Base-by-base conservation (phyloP, 2,888 invertebrate genomes). In the Drosophila quasianomalipes region DNA sequence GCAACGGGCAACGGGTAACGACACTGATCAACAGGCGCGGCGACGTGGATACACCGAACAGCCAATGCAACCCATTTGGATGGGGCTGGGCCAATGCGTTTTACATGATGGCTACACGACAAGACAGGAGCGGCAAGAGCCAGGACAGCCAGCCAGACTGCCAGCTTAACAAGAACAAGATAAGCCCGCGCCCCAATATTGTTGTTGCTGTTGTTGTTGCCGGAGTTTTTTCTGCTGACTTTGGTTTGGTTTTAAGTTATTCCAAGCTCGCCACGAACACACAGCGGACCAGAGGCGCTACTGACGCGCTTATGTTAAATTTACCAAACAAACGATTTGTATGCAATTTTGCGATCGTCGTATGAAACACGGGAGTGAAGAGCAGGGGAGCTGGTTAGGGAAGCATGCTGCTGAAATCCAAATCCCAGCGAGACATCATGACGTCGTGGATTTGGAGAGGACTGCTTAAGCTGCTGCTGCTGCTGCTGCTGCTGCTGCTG, bases 301-400 rank as follows among this genome's bases (percentile, higher is more conserved):
- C 88, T 87, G 87, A 89, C 89, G 85, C 87, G 85, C 87, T 82
- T 86, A 88, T 91, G 87, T 85, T 85, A 82, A 89, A 82, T 87
- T 90, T 91, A 90, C 89, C 91, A 91, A 91, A 90, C 91, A 91
- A 91, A 79, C 91, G 90, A 91, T 91, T 91, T 91, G 91, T 91
- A 91, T 91, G 91, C 91, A 89, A 85, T 89, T 87, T 83, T 64
- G 76, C 74, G 79, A 86, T 78, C 80, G 53, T 51, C 39, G 54
- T 59, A 57, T 52, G 39, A 64, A 60, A 41, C 54, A 16, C 2
- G 10, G 10, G 41, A 5, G 12, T n/a, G 63, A 28, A 26, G 52
- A 5, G 49, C 33, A 26, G 9, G 19, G 31, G 22, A 22, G 26
- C 39, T 31, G 22, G 28, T 19, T 16, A 28, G 54, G 35, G 28